Percentiles rank a stretch among this genome's conserved stretches.
Evolutionary conservation across 2,113 vertebrate species (phyloP).

Genomic region (Tupaia tana): DNA sequence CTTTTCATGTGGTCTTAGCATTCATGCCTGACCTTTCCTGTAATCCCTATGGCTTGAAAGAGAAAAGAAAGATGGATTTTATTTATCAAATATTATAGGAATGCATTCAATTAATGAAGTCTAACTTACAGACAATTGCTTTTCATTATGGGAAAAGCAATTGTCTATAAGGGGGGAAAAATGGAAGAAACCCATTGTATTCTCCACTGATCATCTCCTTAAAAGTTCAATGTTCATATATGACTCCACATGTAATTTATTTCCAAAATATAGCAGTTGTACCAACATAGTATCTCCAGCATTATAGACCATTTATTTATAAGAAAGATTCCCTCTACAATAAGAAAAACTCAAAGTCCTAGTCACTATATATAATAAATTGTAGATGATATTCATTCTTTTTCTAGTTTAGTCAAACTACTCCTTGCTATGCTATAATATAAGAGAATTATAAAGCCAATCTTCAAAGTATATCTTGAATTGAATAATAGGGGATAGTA

Average conservation of each 20-base stretch:
- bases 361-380: background rate
- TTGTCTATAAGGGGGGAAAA: no score
- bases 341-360: background rate
- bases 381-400: background rate
- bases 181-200: background rate
- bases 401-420: background rate
- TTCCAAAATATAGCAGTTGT: background rate
- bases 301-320: background rate
- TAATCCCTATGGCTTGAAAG: background rate
- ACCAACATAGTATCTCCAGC: background rate
- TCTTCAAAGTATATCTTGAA: background rate
- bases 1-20: no score
- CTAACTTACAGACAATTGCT: background rate
- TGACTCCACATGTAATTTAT: background rate
- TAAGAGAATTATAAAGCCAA: background rate
- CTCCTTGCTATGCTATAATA: background rate
- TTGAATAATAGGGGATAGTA: background rate
- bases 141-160: background rate
- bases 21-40: no score
- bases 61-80: background rate
- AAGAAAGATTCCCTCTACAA: background rate
- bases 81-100: background rate
- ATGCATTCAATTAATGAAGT: background rate
- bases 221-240: background rate
- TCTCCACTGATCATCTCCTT: background rate